phyloP scores from a whole-genome alignment of 2,797 vertebrate genomes.

The Taeniopygia guttata region DNA sequence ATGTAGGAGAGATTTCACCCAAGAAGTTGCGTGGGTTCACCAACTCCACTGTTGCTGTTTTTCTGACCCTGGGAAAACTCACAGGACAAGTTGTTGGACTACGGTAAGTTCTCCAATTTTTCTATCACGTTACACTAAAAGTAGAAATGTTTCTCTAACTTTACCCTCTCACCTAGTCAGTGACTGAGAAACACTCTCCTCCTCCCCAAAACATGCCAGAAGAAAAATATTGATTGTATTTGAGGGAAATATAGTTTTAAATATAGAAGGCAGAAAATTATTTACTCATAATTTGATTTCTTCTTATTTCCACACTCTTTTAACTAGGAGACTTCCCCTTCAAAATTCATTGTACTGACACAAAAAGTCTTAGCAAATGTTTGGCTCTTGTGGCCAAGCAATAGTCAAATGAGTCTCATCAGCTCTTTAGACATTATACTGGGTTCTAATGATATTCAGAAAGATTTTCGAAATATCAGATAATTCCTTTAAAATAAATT shows the following conservation, averaged over 20 bases:
- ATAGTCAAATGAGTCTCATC: background rate
- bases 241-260: background rate
- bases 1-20: constrained; percentile 90
- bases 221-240: background rate
- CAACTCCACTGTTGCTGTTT: constrained; percentile 84
- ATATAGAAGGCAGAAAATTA: background rate
- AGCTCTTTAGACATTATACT: background rate
- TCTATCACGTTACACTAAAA: background rate
- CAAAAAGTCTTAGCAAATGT: background rate
- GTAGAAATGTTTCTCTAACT: background rate
- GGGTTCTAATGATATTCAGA: background rate
- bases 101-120: constrained; percentile 71
- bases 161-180: background rate
- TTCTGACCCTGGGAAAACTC: constrained; percentile 86
- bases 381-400: background rate
- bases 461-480: background rate
- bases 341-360: background rate
- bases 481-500: background rate
- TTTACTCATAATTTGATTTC: background rate
- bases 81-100: constrained; percentile 87
- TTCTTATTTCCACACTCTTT: background rate
- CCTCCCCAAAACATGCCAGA: background rate
- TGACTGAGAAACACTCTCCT: background rate
- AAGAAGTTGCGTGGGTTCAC: constrained; percentile 86
- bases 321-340: background rate